Base-by-base conservation (phyloP, 1,140 invertebrate species). In the Rhopalosiphum maidis region DNA sequence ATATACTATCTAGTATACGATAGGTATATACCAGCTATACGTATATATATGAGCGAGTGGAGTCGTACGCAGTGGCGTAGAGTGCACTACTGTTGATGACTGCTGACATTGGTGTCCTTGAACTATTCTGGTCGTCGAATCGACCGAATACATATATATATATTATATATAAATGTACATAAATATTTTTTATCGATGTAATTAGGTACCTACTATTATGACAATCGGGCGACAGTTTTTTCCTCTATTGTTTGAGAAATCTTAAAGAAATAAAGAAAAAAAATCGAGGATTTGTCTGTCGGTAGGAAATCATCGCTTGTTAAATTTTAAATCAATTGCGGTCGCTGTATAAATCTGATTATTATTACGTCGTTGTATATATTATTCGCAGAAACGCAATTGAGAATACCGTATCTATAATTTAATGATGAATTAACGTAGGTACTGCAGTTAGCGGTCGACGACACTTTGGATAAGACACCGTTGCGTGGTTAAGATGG, bases 61-160 rank as follows among this genome's bases (percentile, higher is more conserved):
- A 77, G 60, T 77, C 60, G 30, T 68, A 68, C 60, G n/a, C 30
- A 3, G 60, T 68, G 11, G 30, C 60, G 60, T 90, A 54, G 89
- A 90, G 89, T 90, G 54, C 89, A 90, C 89, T 60, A 85, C 41
- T 85, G 83, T 43, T 85, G n/a, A 25, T 90, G 89, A 60, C 37
- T 90, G 18, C 89, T 35, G 30, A 68, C 54, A 77, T 25, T 21
- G 90, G 55, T 41, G 90, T 91, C 90, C 90, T 91, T 91, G 90
- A 77, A 60, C 4, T 30, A 51, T 89, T 91, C 43, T 82, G 37
- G 43, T 91, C 41, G 90, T 83, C 68, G 30, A 46, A 83, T 46
- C 68, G 18, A 83, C 37, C 60, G 60, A 41, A 30, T 43, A 37
- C 23, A 60, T 60, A 60, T 60, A 60, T 60, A 60, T 68, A 68